Base-by-base conservation (phyloP, 1,140 invertebrate species). In the Scaptomyza hsui region DNA sequence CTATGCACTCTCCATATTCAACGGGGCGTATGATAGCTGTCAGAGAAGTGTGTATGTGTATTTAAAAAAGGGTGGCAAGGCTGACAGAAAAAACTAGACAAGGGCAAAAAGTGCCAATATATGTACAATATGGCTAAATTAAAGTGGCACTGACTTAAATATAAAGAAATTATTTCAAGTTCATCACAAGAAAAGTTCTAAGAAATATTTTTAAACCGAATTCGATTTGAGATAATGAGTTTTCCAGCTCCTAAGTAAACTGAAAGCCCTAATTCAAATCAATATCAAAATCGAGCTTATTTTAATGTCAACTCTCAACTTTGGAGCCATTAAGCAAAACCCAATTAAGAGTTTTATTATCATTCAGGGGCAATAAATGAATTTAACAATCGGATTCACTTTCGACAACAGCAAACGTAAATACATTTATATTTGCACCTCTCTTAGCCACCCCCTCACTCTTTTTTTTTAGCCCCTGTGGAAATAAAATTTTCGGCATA, bases 401-500 rank as follows among this genome's bases (percentile, higher is more conserved):
- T 63, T 69, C 49, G 62, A 42, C 45, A 26, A 6, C 24, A 26
- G 41, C 41, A 26, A 45, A 62, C 53, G 48, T 53, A 62, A 62
- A 69, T 69, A 48, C 39, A 55, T 55, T 10, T 10, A 10, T 32
- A 32, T 70, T 70, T n/a, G 42, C 62, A 65, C 32, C 42, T 57
- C 62, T 35, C 39, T 49, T 49, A 15, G 16, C 16, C 4, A 13
- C 39, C 37, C 4, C 9, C 16, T 24, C 47, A 29, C 32, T 32
- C 45, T 26, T 19, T 16, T 3, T 12, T 18, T 13, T 13, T 45
- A 18, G 29, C 53, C 44, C 78, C 44, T 35, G n/a, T 41, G 71
- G 62, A 71, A 71, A 72, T 61, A 78, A 47, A 72, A 75, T 83
- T 83, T 83, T 51, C 72, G 74, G 63, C 64, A 56, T 69, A 86